Base-by-base conservation (phyloP, 2,113 vertebrate species). In the Synodontis membranacea region DNA sequence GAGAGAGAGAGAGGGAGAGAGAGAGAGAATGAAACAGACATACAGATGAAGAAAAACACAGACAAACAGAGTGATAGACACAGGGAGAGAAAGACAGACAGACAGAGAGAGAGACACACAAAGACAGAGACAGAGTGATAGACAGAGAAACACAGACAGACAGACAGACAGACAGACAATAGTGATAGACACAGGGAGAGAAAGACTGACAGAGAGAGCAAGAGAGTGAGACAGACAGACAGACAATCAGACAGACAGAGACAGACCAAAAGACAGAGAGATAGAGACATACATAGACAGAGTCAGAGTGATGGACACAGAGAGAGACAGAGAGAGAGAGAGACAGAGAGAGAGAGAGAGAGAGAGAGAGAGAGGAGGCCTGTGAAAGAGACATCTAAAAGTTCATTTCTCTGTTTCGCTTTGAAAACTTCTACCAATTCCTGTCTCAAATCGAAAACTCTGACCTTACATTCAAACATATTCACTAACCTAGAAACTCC, bases 331-430 rank as follows among this genome's bases (percentile, higher is more conserved):
- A 54, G 5, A 56, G 9, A n/a, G 58, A 60, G 9, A 28, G 9
- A 28, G 25, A 3, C 9, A 60, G 58, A 28, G 10, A 60, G 58
- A 60, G 4, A 23, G 60, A 64, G 17, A 64, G 60, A n/a, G 10
- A 31, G 60, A 64, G n/a, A 31, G 25, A 28, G 54, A 75, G 39
- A 11, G 54, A 60, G 54, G 87, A 82, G 56, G 66, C 39, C 56
- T 82, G 83, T 88, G 83, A 74, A 86, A 34, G 84, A 88, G 84
- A 88, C 88, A 46, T 90, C 88, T 92, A 92, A 92, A 91, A 87
- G 89, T 86, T 86, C 15, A 1, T 17, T 37, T 19, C 15, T 68
- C 31, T 34, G 17, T 17, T 37, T 68, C 64, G 34, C 31, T 34
- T 37, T 68, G 7, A 68, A 34, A 68, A 31, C 37, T 72, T 72